A percentile compares a stretch with the other conserved stretches of the same genome.
Evolutionary conservation across 2,113 vertebrate species (phyloP).

Genomic region (Alectura lathami): DNA sequence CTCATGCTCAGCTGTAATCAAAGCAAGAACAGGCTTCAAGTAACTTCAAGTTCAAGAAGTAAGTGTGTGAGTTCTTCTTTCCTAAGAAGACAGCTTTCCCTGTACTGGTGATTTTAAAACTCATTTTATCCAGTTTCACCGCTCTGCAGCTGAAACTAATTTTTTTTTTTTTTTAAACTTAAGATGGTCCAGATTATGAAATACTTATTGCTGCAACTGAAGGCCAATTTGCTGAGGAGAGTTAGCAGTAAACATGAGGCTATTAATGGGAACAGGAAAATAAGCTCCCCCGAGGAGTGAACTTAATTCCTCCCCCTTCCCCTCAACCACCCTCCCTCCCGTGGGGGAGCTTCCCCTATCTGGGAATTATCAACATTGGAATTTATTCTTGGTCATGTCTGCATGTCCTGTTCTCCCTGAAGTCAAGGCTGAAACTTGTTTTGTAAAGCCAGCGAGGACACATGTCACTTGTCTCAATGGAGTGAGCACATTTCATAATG

Average conservation of each 20-base stretch:
- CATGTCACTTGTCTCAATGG: not conserved
- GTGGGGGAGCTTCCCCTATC: not conserved
- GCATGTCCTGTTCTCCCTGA: conserved; percentile 36
- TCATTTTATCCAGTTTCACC: not conserved
- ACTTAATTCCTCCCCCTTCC: not conserved
- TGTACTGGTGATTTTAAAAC: not conserved
- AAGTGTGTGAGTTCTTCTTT: not conserved
- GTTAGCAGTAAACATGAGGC: not conserved
- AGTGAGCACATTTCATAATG: not conserved
- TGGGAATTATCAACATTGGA: conserved; percentile 21
- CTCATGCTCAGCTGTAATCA: not conserved
- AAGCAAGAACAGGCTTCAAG: not conserved
- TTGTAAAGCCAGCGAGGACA: not conserved
- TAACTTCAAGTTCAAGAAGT: not conserved
- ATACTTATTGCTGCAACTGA: not conserved
- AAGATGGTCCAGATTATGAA: not conserved
- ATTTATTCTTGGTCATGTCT: not conserved
- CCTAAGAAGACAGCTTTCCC: not conserved
- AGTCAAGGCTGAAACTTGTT: conserved; percentile 29
- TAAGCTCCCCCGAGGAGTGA: not conserved
- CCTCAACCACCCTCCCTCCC: not conserved
- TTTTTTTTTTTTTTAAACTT: not conserved
- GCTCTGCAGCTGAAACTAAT: not conserved
- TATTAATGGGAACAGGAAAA: not conserved
- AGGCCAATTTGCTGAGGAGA: not conserved